These are phyloP conservation scores for Phymatocera aterrima DNA, from an alignment of 2,888 invertebrate genomes.

Conservation along the genomic window DNA sequence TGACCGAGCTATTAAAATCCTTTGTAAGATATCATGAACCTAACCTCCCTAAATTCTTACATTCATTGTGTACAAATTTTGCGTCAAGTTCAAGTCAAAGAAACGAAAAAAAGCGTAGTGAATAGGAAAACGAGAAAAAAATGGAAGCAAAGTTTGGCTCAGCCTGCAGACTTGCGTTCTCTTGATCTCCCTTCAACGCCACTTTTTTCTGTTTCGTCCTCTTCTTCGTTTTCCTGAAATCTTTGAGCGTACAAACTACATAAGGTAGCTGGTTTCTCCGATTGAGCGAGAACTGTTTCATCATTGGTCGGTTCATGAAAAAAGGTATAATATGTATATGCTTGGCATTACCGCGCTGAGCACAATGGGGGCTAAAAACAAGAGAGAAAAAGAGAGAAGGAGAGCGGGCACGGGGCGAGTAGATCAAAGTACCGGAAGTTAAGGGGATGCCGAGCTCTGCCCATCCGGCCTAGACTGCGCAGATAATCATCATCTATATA, in stretches of 20 bases:
- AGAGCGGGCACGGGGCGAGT: constrained; percentile 53
- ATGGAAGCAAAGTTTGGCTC: not conserved
- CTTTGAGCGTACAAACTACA: not conserved
- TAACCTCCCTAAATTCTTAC: too few relatives aligned
- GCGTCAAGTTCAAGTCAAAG: too few relatives aligned
- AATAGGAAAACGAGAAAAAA: not conserved
- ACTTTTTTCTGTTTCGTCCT: not conserved
- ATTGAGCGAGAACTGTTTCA: constrained; percentile 22
- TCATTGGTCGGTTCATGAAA: constrained; percentile 31
- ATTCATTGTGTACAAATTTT: too few relatives aligned
- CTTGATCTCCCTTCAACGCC: not conserved
- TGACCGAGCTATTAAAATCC: too few relatives aligned
- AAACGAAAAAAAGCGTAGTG: too few relatives aligned
- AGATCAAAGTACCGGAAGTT: constrained; percentile 74
- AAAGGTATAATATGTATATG: constrained; percentile 2
- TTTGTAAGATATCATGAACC: too few relatives aligned
- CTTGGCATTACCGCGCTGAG: constrained; percentile 45
- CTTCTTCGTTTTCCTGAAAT: not conserved
- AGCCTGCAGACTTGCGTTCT: not conserved
- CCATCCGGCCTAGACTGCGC: constrained; percentile 72
- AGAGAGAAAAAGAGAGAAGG: constrained; percentile 58
- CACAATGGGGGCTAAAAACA: constrained; percentile 73
- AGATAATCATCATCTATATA: constrained; percentile 70
- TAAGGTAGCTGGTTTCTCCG: not conserved
- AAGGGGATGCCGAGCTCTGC: constrained; percentile 62